Base-by-base conservation (phyloP, 92 coral and sea anemone genomes). In the Siderastrea siderea region DNA sequence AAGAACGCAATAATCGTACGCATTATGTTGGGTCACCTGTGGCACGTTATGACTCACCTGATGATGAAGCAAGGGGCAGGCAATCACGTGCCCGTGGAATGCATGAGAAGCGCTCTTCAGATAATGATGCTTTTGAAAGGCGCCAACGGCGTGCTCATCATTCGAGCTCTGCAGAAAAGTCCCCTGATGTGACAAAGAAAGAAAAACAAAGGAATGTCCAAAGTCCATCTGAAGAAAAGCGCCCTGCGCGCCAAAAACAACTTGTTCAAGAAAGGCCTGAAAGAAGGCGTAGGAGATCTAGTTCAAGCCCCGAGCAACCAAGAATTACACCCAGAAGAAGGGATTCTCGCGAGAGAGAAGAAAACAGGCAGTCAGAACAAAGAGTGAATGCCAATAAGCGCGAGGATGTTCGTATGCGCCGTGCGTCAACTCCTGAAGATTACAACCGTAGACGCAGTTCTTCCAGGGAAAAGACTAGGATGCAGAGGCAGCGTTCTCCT, bases 151-250 rank as follows among this genome's bases (percentile, higher is more conserved):
- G 71, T 50, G 57, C 57, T 46, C 8, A n/a, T 59, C 53, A 78
- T 10, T 84, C 87, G n/a, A 84, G 73, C 65, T 73, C 73, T 7
- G 74, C 59, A 74, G 87, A 84, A 26, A 74, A 63, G n/a, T 84
- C 81, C 6, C 54, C 80, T 48, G 80, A 26, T n/a, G 47, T 9
- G 6, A 61, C 74, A 38, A 84, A 64, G 50, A 75, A 50, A 65
- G 62, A 53, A 64, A 84, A 51, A 4, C 79, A 49, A 54, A 72
- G 73, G 15, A 45, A n/a, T 2, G n/a, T 46, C 38, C 87, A 81
- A 50, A 84, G 80, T 11, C 71, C 74, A 1, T 84, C 87, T 64
- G 87, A 83, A 13, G 87, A 74, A 59, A 74, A 52, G 26, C 73
- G 64, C n/a, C 74, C 81, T 11, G 51, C 44, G 5, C 58, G 17